Evolutionary conservation across 2,113 vertebrate species (phyloP).

Genomic region (Morone saxatilis): DNA sequence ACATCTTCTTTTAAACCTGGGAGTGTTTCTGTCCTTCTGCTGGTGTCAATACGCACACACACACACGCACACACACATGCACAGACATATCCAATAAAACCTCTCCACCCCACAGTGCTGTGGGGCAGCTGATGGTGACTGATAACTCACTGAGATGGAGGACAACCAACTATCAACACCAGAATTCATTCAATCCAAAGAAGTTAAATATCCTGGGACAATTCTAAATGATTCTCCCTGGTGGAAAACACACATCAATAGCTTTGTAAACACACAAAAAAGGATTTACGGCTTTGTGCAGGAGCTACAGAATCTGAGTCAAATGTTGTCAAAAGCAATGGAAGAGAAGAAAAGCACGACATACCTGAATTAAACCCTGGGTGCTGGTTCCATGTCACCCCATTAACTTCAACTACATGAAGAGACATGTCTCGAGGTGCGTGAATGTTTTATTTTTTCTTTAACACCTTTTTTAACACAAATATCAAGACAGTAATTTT

Average conservation of each 20-base stretch:
- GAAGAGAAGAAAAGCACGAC: constrained; percentile 16
- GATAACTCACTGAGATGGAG: constrained; percentile 62
- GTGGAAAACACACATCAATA: constrained; percentile 9
- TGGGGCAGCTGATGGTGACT: constrained; percentile 66
- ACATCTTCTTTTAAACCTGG: constrained; percentile 58
- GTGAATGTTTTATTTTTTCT: constrained; percentile 12
- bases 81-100: constrained; percentile 44
- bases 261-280: background rate
- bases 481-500: background rate
- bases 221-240: background rate
- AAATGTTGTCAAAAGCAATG: constrained; percentile 21
- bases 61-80: constrained; percentile 30
- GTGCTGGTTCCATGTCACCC: constrained; percentile 34
- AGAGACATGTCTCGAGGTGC: constrained; percentile 16
- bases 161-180: constrained; percentile 62
- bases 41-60: constrained; percentile 60
- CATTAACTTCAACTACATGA: constrained; percentile 48
- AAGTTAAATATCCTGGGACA: constrained; percentile 31
- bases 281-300: background rate
- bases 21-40: constrained; percentile 75
- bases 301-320: constrained; percentile 1
- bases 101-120: background rate
- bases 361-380: constrained; percentile 29
- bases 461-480: background rate
- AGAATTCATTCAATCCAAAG: constrained; percentile 27